Base-by-base conservation (phyloP, 2,888 invertebrate genomes). In the Caenorhabditis panamensis region DNA sequence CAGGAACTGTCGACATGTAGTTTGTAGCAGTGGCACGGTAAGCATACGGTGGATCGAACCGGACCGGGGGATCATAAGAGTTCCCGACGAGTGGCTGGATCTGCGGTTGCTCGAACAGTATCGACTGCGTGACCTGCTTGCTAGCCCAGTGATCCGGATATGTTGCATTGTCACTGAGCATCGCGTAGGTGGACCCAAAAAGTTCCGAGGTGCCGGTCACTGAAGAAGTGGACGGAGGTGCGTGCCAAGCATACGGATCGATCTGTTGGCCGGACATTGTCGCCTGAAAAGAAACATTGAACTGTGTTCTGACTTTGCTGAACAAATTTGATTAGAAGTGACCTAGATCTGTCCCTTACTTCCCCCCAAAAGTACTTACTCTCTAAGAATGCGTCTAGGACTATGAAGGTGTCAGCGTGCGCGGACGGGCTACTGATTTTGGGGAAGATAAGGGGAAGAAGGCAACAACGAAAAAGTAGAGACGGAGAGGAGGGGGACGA, bases 171-270 rank as follows among this genome's bases (percentile, higher is more conserved):
- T 85, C 86, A 53, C 72, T 76, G 36, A 87, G 69, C 84, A 87
- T 85, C 37, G 86, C 86, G 58, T 84, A 84, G 28, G 86, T 85
- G 1, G 86, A 84, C 31, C 85, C 84, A 63, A 82, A 84, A 8
- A 81, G 73, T 64, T 85, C 85, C 49, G 85, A 83, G n/a, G 85
- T 85, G 41, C 82, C 85, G 18, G 82, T 75, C 18, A 83, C 82
- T 16, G 83, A 66, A 16, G 82, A 66, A 2, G 82, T 69, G n/a
- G 82, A 64, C 9, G 81, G 63, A 44, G 66, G 56, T 18, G 75
- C 62, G 49, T 76, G 80, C 80, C 80, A 80, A 44, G 75, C 51
- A 24, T 69, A 80, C 28, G 63, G 53, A 22, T 80, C 80, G 13
- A 79, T 66, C 13, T 47, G 79, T 47, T 79, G 79, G 37, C 80